Evolutionary conservation across 2,113 vertebrate genomes (phyloP), one percentile per base, ranked within the genome.

Genomic region (Leptobrachium ailaonicum): DNA sequence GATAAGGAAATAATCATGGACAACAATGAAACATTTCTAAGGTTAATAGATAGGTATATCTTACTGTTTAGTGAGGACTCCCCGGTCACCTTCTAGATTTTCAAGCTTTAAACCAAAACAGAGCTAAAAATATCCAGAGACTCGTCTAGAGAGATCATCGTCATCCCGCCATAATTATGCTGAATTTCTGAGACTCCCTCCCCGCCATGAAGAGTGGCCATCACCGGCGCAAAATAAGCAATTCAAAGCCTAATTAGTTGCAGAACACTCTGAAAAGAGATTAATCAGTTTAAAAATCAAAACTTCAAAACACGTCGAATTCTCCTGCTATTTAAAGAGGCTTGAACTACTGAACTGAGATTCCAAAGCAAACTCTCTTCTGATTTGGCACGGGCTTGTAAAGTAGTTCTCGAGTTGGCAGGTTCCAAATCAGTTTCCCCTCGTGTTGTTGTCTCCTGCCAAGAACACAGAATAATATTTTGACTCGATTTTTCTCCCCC

Each of bases 291-390:
- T 60, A 40, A 81, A 69, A 56, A 74, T 68, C 41, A 41, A 53
- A 74, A 62, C 40, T 58, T 42, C 66, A 75, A 44, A 81, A 75
- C 64, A 67, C 64, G 67, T 81, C 47, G 20, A 32, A 69, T 81
- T 81, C 66, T 68, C 82, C 83, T 84, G 79, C 85, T 87, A 79
- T 85, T 86, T 88, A 87, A 88, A 90, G 88, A 53, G 87, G 64
- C 67, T 50, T 82, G 87, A 90, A 86, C 88, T 84, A 76, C 62
- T 83, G 83, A 80, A 87, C 82, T 62, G 83, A 87, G 88, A 89
- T 83, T 88, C 86, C 88, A 88, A 87, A 87, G 86, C 79, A 89
- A 88, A 87, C 86, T 86, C 85, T 82, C 71, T 84, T 89, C 87
- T 86, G 88, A 87, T 87, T 90, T 90, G 89, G 89, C 88, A 87